A percentile compares a stretch with the other conserved stretches of the same genome.
Evolutionary conservation across 2,888 invertebrate species (phyloP).

Genomic region (Bombyx huttoni): DNA sequence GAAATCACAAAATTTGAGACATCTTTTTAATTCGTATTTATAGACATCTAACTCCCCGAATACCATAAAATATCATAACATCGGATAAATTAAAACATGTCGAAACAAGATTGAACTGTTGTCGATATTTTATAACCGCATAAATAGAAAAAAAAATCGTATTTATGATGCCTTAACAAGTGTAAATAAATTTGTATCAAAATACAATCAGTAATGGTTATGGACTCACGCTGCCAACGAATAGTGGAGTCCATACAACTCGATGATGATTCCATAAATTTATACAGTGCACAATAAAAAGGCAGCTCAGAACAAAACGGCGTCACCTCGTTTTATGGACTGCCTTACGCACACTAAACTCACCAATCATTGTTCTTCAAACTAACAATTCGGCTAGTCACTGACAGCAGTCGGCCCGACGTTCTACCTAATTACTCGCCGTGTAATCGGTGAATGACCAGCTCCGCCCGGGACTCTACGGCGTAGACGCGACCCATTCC

Average conservation of each 20-base stretch:
- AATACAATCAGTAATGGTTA: conserved; percentile 65
- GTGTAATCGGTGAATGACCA: conserved; percentile 46
- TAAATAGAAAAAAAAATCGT: conserved; percentile 17
- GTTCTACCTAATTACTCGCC: conserved; percentile 30
- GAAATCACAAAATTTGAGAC: no score
- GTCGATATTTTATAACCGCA: conserved; percentile 13
- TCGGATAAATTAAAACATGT: neutral
- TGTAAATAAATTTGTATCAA: conserved; percentile 57
- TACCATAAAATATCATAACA: neutral
- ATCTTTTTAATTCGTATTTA: no score
- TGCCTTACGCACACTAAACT: conserved; percentile 28
- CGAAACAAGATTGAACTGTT: conserved; percentile 2
- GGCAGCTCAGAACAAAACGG: conserved; percentile 55
- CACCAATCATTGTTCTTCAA: conserved; percentile 38
- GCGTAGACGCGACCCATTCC: no score
- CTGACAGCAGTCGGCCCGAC: conserved; percentile 21
- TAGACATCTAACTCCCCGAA: no score
- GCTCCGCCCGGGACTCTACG: no score
- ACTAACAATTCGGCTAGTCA: conserved; percentile 19
- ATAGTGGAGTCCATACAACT: conserved; percentile 65
- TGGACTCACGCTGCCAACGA: conserved; percentile 51
- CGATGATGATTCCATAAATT: conserved; percentile 71
- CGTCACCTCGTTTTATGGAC: conserved; percentile 61
- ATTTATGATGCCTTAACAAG: conserved; percentile 34
- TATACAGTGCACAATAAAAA: conserved; percentile 70